Base-by-base conservation (phyloP, 2,113 vertebrate genomes). In the Dipodomys spectabilis region DNA sequence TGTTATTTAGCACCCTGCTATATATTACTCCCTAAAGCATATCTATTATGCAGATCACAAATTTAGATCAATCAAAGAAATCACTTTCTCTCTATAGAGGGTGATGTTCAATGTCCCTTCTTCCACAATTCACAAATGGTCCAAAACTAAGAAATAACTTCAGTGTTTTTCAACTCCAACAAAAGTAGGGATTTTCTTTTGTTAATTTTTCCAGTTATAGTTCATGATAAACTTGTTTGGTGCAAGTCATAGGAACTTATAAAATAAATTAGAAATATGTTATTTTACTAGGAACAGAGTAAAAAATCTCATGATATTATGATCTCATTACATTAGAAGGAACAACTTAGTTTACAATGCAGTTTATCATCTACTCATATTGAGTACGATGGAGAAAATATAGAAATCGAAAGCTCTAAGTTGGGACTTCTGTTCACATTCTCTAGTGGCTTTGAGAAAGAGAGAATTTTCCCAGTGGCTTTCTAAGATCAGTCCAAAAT, bases 211-310 rank as follows among this genome's bases (percentile, higher is more conserved):
- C 91, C 89, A 94, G 72, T 92, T 74, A 15, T 5, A 84, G 22
- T 75, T 97, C 67, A 95, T 93, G 94, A 92, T 69, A 91, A 62
- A 87, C 64, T 75, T 82, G 53, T 94, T 88, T 64, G 84, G 18
- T 5, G 3, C 95, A 69, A 91, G 19, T 30, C 85, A 91, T 94
- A 88, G 91, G 91, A 72, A 65, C 88, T 92, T 71, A 89, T 89
- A 91, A 96, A 96, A 74, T 44, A 71, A 7, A 62, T 30, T 93
- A 85, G 94, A 94, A 96, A 95, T 82, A 89, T 8, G 90, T 39
- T 0, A 10, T 45, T 92, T 92, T 93, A 71, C 12, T 86, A 86
- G 86, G 39, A 91, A 69, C 64, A 91, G 71, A 90, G 67, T 10
- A 91, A 94, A 93, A 68, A 87, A 6, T 57, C 60, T 73, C 82